phyloP scores from a whole-genome alignment of 2,888 invertebrate genomes.

The Fissipunctia ypsillon region DNA sequence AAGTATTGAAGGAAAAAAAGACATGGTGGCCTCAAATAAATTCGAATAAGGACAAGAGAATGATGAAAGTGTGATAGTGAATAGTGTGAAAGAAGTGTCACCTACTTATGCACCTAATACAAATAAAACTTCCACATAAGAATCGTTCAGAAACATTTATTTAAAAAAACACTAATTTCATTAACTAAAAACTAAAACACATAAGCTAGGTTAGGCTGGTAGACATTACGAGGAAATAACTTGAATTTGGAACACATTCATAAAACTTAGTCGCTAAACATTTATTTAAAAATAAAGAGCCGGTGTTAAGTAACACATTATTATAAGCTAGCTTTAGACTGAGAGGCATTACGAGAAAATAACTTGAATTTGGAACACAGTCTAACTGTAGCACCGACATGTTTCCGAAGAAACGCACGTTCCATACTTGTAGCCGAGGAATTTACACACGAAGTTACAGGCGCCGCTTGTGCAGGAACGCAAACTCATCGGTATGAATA shows the following conservation, averaged over 20 bases:
- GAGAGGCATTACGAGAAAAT: not conserved
- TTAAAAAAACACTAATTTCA: not conserved
- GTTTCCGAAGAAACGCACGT: constrained; percentile 32
- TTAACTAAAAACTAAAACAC: not conserved
- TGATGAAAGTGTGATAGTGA: not conserved
- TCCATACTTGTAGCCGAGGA: constrained; percentile 55
- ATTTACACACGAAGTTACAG: constrained; percentile 48
- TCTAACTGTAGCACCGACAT: constrained; percentile 43
- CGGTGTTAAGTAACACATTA: not conserved
- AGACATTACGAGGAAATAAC: not conserved
- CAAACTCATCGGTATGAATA: constrained; percentile 51
- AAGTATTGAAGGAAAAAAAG: not conserved
- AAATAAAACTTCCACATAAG: constrained; percentile 20
- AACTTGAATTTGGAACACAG: not conserved
- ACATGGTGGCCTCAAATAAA: not conserved
- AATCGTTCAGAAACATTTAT: not conserved
- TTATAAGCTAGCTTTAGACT: not conserved
- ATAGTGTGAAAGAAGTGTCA: not conserved
- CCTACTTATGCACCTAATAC: not conserved
- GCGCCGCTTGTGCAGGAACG: constrained; percentile 25
- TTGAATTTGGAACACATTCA: too few relatives aligned
- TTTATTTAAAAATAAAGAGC: constrained; percentile 18
- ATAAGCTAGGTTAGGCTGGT: not conserved
- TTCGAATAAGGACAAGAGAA: not conserved
- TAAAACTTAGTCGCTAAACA: too few relatives aligned